These are phyloP conservation scores for Coranthus polyacanthus DNA, from an alignment of 2,797 vertebrate genomes.

Conservation along the genomic window DNA sequence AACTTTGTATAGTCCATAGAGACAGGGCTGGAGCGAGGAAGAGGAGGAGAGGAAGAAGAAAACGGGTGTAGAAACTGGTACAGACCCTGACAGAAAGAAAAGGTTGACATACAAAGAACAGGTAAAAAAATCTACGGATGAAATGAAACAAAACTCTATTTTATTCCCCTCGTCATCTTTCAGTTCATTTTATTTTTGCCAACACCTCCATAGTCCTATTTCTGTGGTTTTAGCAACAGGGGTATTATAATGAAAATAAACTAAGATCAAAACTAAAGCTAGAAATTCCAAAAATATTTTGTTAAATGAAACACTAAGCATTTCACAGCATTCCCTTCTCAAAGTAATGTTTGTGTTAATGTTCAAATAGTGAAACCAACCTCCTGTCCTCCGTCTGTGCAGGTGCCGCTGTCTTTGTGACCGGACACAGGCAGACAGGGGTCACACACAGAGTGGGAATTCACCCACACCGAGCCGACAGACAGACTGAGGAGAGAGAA, in stretches of 20 bases:
- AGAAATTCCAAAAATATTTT: too few relatives aligned
- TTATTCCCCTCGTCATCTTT: too few relatives aligned
- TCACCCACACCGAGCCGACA: conserved; percentile 90
- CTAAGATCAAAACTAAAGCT: too few relatives aligned
- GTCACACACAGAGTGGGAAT: conserved; percentile 87
- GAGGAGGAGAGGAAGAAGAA: conserved; percentile 44
- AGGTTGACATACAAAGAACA: not conserved
- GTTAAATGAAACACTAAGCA: too few relatives aligned
- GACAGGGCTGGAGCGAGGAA: conserved; percentile 58
- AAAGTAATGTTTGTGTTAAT: not conserved
- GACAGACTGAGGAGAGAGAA: conserved; percentile 79
- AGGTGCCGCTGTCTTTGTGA: conserved; percentile 88
- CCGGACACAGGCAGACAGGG: conserved; percentile 87
- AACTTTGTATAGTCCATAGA: conserved; percentile 78
- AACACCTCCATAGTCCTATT: too few relatives aligned
- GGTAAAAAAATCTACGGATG: too few relatives aligned
- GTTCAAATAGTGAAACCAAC: conserved; percentile 62
- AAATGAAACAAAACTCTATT: too few relatives aligned
- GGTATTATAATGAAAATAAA: too few relatives aligned
- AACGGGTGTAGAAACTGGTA: conserved; percentile 82
- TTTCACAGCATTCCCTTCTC: too few relatives aligned
- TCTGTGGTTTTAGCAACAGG: too few relatives aligned
- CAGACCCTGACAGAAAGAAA: conserved; percentile 72
- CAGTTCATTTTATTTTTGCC: too few relatives aligned
- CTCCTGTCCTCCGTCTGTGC: conserved; percentile 89